phyloP scores from a whole-genome alignment of 2,797 vertebrate species.

The Lindbergichthys nudifrons region DNA sequence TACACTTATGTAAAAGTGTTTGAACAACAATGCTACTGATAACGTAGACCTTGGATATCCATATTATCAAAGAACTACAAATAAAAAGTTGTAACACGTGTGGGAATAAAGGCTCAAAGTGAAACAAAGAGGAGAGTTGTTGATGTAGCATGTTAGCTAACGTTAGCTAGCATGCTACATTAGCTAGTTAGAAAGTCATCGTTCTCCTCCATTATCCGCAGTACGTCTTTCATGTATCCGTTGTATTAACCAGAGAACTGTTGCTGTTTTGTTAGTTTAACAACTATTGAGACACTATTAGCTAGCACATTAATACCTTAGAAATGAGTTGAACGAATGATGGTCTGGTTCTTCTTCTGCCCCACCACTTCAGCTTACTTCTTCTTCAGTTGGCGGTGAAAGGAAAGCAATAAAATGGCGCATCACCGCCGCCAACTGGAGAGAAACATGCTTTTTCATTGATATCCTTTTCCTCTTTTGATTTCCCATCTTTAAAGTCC shows the following conservation, averaged over 20 bases:
- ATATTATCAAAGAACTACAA: not conserved
- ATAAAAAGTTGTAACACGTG: too few relatives aligned
- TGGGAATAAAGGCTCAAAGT: fast-evolving
- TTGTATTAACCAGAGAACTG: not conserved
- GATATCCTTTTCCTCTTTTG: not conserved
- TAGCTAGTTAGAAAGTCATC: slow-evolving; percentile 7
- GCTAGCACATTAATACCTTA: slow-evolving; percentile 23
- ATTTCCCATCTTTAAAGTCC: not conserved
- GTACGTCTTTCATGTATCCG: fast-evolving
- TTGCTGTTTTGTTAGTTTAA: fast-evolving
- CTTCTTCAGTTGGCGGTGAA: not conserved
- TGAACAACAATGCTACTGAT: not conserved
- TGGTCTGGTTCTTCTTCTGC: not conserved
- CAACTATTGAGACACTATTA: fast-evolving
- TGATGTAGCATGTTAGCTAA: not conserved
- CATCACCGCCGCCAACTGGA: slow-evolving; percentile 39
- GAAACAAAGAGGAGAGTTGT: not conserved
- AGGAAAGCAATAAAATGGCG: not conserved
- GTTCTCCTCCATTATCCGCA: fast-evolving
- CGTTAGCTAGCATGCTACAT: slow-evolving; percentile 19
- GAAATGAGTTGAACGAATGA: too few relatives aligned
- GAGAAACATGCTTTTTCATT: not conserved
- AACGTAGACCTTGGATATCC: too few relatives aligned
- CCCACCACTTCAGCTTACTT: slow-evolving; percentile 7
- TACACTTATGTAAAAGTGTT: not conserved